Evolutionary conservation across 2,113 vertebrate species (phyloP).

Genomic region (Parus major): DNA sequence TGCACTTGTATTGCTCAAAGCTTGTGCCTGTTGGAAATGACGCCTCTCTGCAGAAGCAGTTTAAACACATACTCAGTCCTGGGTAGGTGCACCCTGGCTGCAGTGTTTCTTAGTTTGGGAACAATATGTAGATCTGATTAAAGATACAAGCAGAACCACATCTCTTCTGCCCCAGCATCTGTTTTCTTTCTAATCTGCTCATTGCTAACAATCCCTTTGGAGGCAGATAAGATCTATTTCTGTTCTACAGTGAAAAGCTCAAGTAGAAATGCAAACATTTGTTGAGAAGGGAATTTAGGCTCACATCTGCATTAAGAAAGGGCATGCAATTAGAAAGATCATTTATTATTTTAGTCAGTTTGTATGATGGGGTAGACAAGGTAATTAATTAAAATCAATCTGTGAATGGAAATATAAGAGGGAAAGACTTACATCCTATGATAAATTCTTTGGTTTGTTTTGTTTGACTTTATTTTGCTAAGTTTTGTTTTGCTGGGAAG

Average conservation of each 20-base stretch:
- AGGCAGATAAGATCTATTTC: constrained; percentile 13
- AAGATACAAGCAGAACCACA: neutral
- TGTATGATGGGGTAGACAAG: neutral
- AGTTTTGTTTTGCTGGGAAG: neutral
- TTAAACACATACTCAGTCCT: neutral
- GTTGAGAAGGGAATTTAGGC: neutral
- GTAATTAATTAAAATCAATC: neutral
- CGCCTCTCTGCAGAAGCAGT: neutral
- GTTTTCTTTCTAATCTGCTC: constrained; percentile 25
- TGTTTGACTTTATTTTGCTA: neutral
- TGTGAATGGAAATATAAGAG: neutral
- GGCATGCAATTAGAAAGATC: neutral
- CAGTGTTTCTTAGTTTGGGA: neutral
- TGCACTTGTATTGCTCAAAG: neutral
- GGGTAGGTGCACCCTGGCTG: neutral
- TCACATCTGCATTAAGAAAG: neutral
- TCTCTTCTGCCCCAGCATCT: neutral
- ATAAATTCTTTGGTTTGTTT: neutral
- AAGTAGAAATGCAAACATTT: neutral
- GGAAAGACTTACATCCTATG: neutral
- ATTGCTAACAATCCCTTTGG: neutral
- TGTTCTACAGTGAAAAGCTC: neutral
- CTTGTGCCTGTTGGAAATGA: neutral
- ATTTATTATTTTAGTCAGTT: neutral
- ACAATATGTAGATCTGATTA: neutral